These are phyloP conservation scores for Abrostola tripartita DNA, from an alignment of 2,888 invertebrate genomes.

Conservation along the genomic window DNA sequence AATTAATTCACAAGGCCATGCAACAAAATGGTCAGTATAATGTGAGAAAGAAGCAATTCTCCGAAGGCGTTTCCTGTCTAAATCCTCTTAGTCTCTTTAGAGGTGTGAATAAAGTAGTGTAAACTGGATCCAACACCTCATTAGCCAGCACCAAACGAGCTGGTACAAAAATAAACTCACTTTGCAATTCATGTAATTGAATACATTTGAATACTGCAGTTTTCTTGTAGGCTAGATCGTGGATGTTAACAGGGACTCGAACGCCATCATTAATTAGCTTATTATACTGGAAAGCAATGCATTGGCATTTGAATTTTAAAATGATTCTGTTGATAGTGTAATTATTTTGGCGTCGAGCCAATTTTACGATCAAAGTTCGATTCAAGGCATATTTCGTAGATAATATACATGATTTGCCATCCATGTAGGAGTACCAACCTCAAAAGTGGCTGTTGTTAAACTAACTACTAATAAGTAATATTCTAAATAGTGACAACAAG, in stretches of 20 bases:
- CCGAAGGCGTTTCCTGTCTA: constrained; percentile 36
- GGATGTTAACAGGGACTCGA: constrained; percentile 36
- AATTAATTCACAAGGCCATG: not conserved
- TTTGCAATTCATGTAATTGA: constrained; percentile 53
- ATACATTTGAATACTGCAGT: constrained; percentile 54
- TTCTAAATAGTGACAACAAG: no score
- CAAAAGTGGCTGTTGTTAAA: no score
- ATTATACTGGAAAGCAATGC: constrained; percentile 14
- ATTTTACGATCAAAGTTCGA: no score
- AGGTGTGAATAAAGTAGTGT: constrained; percentile 46
- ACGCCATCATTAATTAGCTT: constrained; percentile 25
- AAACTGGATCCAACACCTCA: constrained; percentile 46
- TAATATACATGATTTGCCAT: no score
- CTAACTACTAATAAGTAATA: no score
- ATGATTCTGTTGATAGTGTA: not conserved
- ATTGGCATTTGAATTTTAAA: not conserved
- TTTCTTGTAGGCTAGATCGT: constrained; percentile 42
- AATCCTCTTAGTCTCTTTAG: constrained; percentile 26
- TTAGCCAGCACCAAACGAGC: constrained; percentile 40
- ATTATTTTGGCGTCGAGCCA: no score
- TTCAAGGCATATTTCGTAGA: no score
- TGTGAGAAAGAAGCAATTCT: constrained; percentile 27
- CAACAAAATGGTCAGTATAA: constrained; percentile 14
- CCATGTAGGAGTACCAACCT: no score
- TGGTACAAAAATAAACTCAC: constrained; percentile 49